Percentiles rank a stretch among this genome's conserved stretches.
phyloP scores from a whole-genome alignment of 2,888 invertebrate genomes.

The Octonoba sinensis region DNA sequence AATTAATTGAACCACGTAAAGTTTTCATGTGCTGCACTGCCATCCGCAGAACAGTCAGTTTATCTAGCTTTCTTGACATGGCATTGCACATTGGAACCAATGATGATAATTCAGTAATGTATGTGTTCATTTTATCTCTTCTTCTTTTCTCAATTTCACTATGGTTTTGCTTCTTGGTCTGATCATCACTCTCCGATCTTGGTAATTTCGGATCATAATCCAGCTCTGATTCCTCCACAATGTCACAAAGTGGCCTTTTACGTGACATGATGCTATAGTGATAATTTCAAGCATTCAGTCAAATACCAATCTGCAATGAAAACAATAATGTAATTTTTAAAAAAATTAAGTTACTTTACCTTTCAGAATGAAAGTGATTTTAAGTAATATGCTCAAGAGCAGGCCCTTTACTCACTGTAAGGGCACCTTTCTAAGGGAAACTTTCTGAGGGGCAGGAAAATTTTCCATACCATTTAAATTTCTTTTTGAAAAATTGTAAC shows the following conservation, averaged over 20 bases:
- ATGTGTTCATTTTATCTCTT: conserved; percentile 96
- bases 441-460: no score
- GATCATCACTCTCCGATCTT: conserved; percentile 42
- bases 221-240: conserved; percentile 31
- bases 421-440: no score
- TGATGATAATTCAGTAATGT: conserved; percentile 88
- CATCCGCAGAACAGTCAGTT: conserved; percentile 89
- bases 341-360: no score
- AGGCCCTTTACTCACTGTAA: no score
- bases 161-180: conserved; percentile 84
- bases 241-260: conserved; percentile 42
- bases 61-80: conserved; percentile 92
- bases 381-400: no score
- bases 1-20: conserved; percentile 79
- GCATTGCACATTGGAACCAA: conserved; percentile 96
- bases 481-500: no score
- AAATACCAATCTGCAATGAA: no score
- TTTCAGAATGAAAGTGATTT: no score
- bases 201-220: conserved; percentile 36
- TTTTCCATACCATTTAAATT: no score
- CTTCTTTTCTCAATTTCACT: conserved; percentile 96
- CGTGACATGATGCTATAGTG: conserved; percentile 9
- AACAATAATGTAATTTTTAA: no score
- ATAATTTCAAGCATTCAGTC: no score
- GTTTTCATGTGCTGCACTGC: conserved; percentile 92